phyloP scores from a whole-genome alignment of 2,113 vertebrate genomes.

The Carettochelys insculpta region DNA sequence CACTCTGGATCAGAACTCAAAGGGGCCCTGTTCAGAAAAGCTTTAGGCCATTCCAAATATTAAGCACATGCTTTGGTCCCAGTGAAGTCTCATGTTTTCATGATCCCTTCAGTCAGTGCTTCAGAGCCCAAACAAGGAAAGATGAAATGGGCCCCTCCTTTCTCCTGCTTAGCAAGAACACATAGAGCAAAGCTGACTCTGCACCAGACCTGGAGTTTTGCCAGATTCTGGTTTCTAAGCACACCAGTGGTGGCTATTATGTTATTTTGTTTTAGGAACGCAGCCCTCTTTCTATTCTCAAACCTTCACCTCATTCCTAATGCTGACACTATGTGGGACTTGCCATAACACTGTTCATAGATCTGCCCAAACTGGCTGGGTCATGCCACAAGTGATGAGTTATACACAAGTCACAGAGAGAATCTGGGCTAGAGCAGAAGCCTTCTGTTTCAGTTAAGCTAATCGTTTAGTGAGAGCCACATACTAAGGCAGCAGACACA shows the following conservation, averaged over 20 bases:
- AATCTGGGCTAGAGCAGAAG: background rate
- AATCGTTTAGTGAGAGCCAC: conserved; percentile 43
- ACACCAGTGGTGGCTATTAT: background rate
- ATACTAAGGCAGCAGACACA: conserved; percentile 16
- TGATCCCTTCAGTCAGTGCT: background rate
- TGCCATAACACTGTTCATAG: conserved; percentile 3
- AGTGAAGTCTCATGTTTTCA: background rate
- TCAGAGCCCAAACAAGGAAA: background rate
- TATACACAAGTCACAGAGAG: background rate
- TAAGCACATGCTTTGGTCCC: background rate
- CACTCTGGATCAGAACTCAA: background rate
- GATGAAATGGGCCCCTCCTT: fast-evolving
- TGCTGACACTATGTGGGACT: background rate
- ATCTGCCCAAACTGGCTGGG: background rate
- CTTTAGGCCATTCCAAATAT: background rate
- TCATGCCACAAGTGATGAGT: background rate
- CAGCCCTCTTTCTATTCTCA: background rate
- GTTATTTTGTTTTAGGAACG: background rate
- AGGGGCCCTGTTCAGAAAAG: background rate
- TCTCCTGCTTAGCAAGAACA: background rate
- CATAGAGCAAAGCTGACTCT: background rate
- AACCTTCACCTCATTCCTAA: background rate
- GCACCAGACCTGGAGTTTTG: background rate
- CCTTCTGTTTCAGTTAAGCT: conserved; percentile 15
- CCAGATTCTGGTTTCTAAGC: background rate